phyloP scores from a whole-genome alignment of 1,140 invertebrate species.

The Philotrypesis tridentata region DNA sequence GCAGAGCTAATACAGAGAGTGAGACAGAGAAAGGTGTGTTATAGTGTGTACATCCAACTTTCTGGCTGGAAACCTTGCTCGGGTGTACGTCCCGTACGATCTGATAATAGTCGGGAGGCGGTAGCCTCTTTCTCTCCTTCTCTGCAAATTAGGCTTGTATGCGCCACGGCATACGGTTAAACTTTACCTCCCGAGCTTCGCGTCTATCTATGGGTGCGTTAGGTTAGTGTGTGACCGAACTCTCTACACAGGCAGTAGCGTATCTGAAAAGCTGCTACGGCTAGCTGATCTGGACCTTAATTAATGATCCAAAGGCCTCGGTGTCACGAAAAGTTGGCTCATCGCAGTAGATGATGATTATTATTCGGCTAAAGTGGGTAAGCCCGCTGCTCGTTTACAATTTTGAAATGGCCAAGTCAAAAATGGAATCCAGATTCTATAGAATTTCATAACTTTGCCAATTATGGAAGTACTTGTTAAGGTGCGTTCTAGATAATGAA shows the following conservation, averaged over 20 bases:
- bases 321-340: neutral
- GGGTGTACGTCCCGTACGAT: neutral
- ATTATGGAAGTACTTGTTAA: too few relatives aligned
- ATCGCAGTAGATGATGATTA: neutral
- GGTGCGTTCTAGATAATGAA: too few relatives aligned
- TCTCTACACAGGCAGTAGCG: too few relatives aligned
- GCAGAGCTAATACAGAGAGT: neutral
- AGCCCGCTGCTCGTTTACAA: too few relatives aligned
- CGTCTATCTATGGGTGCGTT: too few relatives aligned
- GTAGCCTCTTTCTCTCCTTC: neutral
- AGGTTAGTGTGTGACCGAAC: too few relatives aligned
- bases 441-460: too few relatives aligned
- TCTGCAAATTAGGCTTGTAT: conserved; percentile 29
- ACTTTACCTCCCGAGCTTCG: neutral
- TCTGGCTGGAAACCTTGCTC: too few relatives aligned
- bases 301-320: neutral
- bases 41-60: neutral
- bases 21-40: too few relatives aligned
- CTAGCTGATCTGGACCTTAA: conserved; percentile 15
- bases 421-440: too few relatives aligned
- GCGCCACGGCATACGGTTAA: neutral
- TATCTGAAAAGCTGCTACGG: neutral
- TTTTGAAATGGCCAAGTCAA: too few relatives aligned
- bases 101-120: conserved; percentile 26
- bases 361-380: neutral